Evolutionary conservation across 2,888 invertebrate genomes (phyloP), one percentile per base, ranked within the genome.

Genomic region (Tetanocera ferruginea): DNA sequence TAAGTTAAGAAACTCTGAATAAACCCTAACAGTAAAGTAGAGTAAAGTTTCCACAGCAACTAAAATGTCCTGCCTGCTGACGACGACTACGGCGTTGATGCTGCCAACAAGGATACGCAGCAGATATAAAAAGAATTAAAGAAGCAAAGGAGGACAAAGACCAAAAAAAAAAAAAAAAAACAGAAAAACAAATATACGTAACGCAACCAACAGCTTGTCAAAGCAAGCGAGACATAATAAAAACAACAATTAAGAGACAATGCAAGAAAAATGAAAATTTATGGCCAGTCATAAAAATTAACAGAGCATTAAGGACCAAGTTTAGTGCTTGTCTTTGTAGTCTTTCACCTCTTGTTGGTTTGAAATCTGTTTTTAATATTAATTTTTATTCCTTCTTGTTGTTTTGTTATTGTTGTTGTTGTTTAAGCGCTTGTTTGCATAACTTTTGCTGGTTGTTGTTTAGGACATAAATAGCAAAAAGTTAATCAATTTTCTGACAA

Each of bases 231-330:
- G 8, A 60, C 19, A 14, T 19, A 23, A 23, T 28, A 19, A 25
- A 66, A 37, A 5, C 66, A 31, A 34, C 70, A 75, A 78, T 75
- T 76, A 78, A 79, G 14, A 62, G 78, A 76, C 67, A 75, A 77
- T 75, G 76, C 69, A 17, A 34, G 23, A 23, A 28, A 60, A 66
- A 34, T 66, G 37, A 66, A 76, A 73, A 82, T 84, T 85, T 84
- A 85, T 86, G 80, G 78, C 80, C 69, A 73, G 76, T 79, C 83
- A 83, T 83, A 80, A 83, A 83, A 67, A 52, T 72, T 25, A 51
- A 51, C 70, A 14, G 43, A 43, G 51, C 70, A 37, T 49, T 17
- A 70, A 70, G 70, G 43, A 70, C 25, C n/a, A 28, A 31, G 14
- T 28, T 23, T 34, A 66, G 34, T 66, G 19, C 28, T 66, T 25